Conservation (phyloP, 2,113 vertebrate species). For the Trinectes maculatus region DNA sequence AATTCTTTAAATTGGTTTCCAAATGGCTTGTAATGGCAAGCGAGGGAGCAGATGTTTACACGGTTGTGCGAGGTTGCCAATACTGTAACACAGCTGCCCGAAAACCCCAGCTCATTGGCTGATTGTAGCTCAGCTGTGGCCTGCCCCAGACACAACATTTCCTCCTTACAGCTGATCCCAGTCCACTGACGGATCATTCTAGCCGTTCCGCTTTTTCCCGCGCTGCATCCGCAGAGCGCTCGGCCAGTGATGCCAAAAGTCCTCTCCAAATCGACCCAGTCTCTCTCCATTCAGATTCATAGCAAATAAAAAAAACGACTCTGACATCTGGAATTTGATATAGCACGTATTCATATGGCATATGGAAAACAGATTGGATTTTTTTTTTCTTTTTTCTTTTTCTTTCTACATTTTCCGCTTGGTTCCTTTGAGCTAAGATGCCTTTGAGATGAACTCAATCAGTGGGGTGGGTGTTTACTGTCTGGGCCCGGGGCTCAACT, state of each 20-base stretch:
- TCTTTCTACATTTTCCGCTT: conserved; percentile 34
- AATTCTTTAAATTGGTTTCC: conserved; percentile 39
- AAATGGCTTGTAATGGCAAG: conserved; percentile 45
- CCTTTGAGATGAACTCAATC: conserved; percentile 71
- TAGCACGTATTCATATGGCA: conserved; percentile 59
- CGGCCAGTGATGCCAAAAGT: conserved; percentile 43
- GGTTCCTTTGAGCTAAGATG: conserved; percentile 43
- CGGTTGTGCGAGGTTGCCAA: conserved; percentile 58
- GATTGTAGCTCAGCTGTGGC: conserved; percentile 40
- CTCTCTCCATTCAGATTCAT: conserved; percentile 25
- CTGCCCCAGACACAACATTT: conserved; percentile 64
- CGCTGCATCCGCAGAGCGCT: conserved; percentile 51
- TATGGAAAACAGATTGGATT: conserved; percentile 65
- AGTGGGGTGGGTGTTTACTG: conserved; percentile 44
- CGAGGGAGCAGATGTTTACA: conserved; percentile 66
- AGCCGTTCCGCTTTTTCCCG: conserved; percentile 55
- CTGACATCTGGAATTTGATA: conserved; percentile 76
- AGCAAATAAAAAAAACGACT: conserved; percentile 45
- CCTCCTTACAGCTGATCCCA: conserved; percentile 61
- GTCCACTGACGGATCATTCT: conserved; percentile 49
- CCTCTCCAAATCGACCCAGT: conserved; percentile 19
- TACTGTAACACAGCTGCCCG: conserved; percentile 54
- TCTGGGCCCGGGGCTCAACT: conserved; percentile 40
- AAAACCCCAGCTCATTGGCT: conserved; percentile 47
- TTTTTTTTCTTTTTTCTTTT: conserved; percentile 25